These are phyloP conservation scores for Alaudala cheleensis DNA, from an alignment of 2,113 vertebrate species.

Conservation along the genomic window DNA sequence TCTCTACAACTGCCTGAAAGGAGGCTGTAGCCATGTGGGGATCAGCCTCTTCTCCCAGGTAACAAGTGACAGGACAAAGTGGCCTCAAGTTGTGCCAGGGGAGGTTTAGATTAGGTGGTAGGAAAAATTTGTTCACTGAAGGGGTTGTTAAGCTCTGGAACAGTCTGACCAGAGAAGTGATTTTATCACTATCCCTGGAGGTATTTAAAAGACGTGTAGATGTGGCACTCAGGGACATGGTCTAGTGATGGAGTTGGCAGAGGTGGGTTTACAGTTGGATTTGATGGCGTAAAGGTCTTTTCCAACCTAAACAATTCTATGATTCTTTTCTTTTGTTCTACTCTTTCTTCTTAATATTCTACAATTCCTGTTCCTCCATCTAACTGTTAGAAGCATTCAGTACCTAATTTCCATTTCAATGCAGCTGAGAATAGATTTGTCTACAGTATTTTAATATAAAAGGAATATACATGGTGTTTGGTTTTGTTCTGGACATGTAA, in stretches of 20 bases:
- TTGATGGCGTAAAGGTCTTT: background rate
- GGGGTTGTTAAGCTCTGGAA: background rate
- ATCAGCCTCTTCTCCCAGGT: fast-evolving
- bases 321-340: background rate
- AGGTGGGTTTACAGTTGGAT: background rate
- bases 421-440: background rate
- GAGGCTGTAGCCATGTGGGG: fast-evolving
- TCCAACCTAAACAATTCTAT: background rate
- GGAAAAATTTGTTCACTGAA: background rate
- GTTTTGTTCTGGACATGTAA: background rate
- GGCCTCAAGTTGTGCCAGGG: fast-evolving
- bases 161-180: background rate
- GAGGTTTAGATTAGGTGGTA: background rate
- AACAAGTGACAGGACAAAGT: background rate
- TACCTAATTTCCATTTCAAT: background rate
- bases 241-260: background rate
- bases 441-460: background rate
- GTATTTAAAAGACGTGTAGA: fast-evolving
- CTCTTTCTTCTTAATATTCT: background rate
- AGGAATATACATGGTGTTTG: background rate
- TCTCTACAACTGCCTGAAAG: fast-evolving
- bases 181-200: background rate
- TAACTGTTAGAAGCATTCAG: background rate
- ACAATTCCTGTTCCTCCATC: background rate
- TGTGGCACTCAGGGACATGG: fast-evolving